These are phyloP conservation scores for Oryzias dopingdopingensis DNA, from an alignment of 2,797 vertebrate species.

Conservation along the genomic window DNA sequence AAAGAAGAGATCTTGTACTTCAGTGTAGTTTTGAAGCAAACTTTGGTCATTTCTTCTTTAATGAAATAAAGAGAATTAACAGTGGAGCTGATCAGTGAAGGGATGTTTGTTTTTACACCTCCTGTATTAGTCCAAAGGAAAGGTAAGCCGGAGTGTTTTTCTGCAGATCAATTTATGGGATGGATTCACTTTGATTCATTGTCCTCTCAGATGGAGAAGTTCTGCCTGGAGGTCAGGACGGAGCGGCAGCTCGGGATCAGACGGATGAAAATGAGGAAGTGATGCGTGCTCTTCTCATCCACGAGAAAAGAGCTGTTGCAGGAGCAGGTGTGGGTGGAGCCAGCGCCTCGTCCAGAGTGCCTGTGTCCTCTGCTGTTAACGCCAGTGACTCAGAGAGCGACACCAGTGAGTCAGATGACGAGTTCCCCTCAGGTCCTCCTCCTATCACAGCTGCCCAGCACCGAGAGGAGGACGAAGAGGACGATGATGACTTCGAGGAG, in stretches of 20 bases:
- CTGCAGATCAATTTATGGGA: too few species aligned
- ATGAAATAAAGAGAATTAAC: too few species aligned
- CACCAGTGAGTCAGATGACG: constrained; percentile 96
- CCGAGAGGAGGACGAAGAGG: constrained; percentile 83
- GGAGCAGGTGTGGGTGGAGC: constrained; percentile 38
- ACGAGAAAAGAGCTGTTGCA: constrained; percentile 86
- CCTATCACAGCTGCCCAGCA: constrained; percentile 16
- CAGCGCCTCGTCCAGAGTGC: constrained; percentile 59
- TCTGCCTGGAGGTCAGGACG: constrained; percentile 77
- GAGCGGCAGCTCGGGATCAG: constrained; percentile 67
- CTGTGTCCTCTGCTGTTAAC: constrained; percentile 40
- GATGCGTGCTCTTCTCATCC: constrained; percentile 96
- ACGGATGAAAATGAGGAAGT: constrained; percentile 93
- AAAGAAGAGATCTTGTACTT: too few species aligned
- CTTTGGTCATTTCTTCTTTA: too few species aligned
- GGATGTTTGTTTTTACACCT: too few species aligned
- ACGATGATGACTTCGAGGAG: constrained; percentile 92
- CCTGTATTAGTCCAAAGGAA: too few species aligned
- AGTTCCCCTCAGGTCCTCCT: constrained; percentile 73
- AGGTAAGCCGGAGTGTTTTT: too few species aligned
- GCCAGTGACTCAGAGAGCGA: constrained; percentile 93
- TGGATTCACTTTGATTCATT: neutral
- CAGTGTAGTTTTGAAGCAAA: too few species aligned
- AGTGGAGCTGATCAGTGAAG: too few species aligned
- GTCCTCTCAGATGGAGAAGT: constrained; percentile 74